phyloP scores from a whole-genome alignment of 2,797 vertebrate species.

The Sebastes hubbsi region DNA sequence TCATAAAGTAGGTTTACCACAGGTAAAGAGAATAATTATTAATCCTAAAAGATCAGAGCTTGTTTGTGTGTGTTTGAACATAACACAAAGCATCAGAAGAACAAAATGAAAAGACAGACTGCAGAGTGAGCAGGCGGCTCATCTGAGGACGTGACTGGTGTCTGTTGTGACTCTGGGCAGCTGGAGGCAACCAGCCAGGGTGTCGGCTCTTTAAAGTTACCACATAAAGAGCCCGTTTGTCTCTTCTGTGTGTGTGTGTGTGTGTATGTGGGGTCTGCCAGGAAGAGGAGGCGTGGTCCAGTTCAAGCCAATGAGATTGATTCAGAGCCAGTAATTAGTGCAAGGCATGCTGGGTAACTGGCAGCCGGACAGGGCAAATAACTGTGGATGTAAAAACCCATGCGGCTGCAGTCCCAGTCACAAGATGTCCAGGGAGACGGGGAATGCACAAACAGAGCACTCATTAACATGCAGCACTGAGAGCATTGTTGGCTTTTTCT shows the following conservation, averaged over 20 bases:
- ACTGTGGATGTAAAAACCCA: conserved; percentile 26
- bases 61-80: neutral
- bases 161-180: conserved; percentile 33
- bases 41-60: neutral
- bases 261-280: conserved; percentile 14
- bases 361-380: conserved; percentile 43
- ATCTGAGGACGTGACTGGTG: neutral
- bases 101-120: neutral
- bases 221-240: conserved; percentile 70
- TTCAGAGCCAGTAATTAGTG: conserved; percentile 64
- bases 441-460: conserved; percentile 39
- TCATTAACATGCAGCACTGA: conserved; percentile 39
- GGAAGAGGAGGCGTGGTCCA: conserved; percentile 46
- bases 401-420: conserved; percentile 16
- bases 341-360: conserved; percentile 59
- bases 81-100: neutral
- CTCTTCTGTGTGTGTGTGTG: conserved; percentile 1
- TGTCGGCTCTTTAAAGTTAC: conserved; percentile 41
- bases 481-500: conserved; percentile 17
- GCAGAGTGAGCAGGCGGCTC: neutral
- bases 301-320: conserved; percentile 47
- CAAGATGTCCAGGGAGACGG: conserved; percentile 31
- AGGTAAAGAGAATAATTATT: neutral
- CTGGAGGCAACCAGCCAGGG: conserved; percentile 13
- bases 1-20: neutral